These are phyloP conservation scores for Leptopilina boulardi DNA, from an alignment of 1,140 invertebrate species.

Conservation along the genomic window DNA sequence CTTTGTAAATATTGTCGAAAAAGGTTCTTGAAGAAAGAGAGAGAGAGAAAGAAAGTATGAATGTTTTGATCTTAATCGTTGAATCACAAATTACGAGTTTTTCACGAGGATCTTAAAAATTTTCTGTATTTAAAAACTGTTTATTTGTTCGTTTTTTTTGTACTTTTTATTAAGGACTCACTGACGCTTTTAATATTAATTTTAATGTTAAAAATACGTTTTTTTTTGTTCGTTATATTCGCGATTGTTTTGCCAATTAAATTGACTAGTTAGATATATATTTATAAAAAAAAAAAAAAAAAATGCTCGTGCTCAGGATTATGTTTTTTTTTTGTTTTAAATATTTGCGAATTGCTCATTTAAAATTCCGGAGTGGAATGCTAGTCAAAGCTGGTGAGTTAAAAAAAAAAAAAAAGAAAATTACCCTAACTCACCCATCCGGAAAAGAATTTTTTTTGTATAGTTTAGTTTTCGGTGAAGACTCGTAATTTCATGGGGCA, in stretches of 20 bases:
- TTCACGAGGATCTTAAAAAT: slow-evolving; percentile 5
- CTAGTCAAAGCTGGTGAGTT: slow-evolving; percentile 61
- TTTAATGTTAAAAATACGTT: not conserved
- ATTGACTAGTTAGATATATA: not conserved
- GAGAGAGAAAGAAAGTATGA: slow-evolving; percentile 3
- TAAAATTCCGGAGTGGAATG: slow-evolving; percentile 57
- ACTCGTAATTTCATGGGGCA: slow-evolving; percentile 52
- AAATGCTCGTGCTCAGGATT: not conserved
- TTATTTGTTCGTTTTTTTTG: not conserved
- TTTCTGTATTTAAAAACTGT: not conserved
- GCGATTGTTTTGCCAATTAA: not conserved
- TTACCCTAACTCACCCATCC: slow-evolving; percentile 8
- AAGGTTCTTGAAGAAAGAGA: slow-evolving; percentile 1
- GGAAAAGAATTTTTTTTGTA: slow-evolving; percentile 30
- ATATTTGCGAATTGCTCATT: slow-evolving; percentile 27
- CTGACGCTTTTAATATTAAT: not conserved
- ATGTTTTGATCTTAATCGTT: slow-evolving; percentile 4
- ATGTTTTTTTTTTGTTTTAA: not conserved
- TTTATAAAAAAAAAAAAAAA: not conserved
- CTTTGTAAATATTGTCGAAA: slow-evolving; percentile 21
- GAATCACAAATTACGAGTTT: slow-evolving; percentile 14
- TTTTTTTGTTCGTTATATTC: not conserved
- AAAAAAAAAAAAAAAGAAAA: not conserved
- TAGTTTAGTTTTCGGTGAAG: slow-evolving; percentile 31
- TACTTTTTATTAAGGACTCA: not conserved